Evolutionary conservation across 2,113 vertebrate genomes (phyloP).

Genomic region (Varanus salvator): DNA sequence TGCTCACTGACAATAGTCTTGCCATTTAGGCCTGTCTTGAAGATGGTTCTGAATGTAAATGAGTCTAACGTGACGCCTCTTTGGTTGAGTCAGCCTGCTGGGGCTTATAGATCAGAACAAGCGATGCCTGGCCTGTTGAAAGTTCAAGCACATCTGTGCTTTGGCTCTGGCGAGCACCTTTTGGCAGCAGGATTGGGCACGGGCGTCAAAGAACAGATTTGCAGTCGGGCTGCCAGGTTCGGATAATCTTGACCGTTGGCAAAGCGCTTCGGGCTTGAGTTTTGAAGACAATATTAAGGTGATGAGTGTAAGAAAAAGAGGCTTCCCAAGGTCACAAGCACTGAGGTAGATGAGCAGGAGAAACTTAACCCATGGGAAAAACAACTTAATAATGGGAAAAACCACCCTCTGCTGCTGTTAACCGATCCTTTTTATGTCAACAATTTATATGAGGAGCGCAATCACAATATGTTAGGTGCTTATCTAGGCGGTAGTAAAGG

Average conservation of each 20-base stretch:
- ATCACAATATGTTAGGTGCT: background rate
- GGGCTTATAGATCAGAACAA: constrained; percentile 52
- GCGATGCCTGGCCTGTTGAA: constrained; percentile 45
- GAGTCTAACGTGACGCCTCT: constrained; percentile 50
- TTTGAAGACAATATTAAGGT: background rate
- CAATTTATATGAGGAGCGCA: background rate
- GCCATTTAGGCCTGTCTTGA: constrained; percentile 7
- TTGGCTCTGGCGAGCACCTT: constrained; percentile 25
- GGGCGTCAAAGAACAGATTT: background rate
- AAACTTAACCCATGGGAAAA: background rate
- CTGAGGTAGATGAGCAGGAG: background rate
- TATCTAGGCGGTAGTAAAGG: background rate
- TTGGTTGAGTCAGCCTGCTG: constrained; percentile 41
- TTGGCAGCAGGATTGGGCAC: constrained; percentile 41
- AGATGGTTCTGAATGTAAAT: constrained; percentile 49
- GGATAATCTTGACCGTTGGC: background rate
- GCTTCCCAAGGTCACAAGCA: background rate
- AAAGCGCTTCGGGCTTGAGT: background rate
- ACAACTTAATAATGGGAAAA: background rate
- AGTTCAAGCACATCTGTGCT: constrained; percentile 36
- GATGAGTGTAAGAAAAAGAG: background rate
- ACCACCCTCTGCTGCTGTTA: background rate
- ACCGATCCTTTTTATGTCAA: background rate
- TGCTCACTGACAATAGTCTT: background rate
- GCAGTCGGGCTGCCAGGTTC: background rate